These are phyloP conservation scores for Melanocharis versteri DNA, from an alignment of 2,113 vertebrate species.

Conservation along the genomic window DNA sequence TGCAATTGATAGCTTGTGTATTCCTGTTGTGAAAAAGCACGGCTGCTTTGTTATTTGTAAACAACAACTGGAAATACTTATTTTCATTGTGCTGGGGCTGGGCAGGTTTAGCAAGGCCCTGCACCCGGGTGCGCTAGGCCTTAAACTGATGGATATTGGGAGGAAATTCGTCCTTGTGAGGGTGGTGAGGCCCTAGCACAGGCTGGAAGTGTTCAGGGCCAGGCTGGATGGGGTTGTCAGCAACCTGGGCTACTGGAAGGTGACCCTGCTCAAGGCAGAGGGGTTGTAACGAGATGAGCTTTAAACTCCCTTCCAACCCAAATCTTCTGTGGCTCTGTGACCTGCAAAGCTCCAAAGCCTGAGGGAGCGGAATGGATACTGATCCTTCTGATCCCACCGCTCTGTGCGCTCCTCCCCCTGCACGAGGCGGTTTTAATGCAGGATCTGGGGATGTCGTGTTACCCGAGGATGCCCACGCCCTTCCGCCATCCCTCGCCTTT, in stretches of 20 bases:
- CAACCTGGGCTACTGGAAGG: not conserved
- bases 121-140: no score
- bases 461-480: accelerated
- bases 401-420: accelerated
- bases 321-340: not conserved
- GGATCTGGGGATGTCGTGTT: accelerated
- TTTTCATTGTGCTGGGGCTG: not conserved
- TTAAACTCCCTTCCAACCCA: not conserved
- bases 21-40: not conserved
- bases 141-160: no score
- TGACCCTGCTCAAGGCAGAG: no score
- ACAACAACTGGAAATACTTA: not conserved
- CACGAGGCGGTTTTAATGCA: accelerated
- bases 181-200: no score
- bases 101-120: not conserved
- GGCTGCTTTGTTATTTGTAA: not conserved
- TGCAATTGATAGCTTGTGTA: no score
- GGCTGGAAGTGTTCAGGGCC: not conserved
- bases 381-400: not conserved
- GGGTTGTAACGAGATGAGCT: not conserved
- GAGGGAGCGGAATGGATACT: accelerated
- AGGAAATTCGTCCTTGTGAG: not conserved
- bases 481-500: not conserved
- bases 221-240: not conserved
- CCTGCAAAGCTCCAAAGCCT: no score